Evolutionary conservation across 64 coral and sea anemone genomes (phyloP), one percentile per base, ranked within the genome.

Genomic region (Orbicella faveolata): DNA sequence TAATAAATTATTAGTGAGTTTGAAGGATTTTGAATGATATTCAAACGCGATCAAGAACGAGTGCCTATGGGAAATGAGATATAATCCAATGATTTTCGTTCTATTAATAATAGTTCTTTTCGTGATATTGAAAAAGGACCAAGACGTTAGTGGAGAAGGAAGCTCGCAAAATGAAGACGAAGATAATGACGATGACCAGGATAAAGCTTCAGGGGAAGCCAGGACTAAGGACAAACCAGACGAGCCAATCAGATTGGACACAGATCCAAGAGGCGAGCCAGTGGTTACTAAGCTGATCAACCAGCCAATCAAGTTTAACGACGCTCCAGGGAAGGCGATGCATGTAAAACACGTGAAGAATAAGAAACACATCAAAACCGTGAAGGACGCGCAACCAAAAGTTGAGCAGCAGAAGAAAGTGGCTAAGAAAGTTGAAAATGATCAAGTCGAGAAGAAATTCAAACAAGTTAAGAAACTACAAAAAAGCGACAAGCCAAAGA

Each of bases 271-370:
- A 9, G 82, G 82, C 3, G 82, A 85, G 39, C 82, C 82, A 2
- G 82, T 85, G 36, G 64, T 85, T 12, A 39, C 65, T 39, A 73
- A 73, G 82, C 37, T 85, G 63, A 65, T 85, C 44, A 63, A 85
- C 37, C 63, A 85, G 65, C 82, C 82, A 85, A 73, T 73, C 4
- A 85, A 73, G 66, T 85, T 85, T 30, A 72, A 73, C 82, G 82
- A 85, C 65, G 82, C 63, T 70, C 82, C 82, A 4, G 63, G 37
- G 23, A 85, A 85, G 65, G 44, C 67, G 4, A 25, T 70, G 67
- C 67, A 72, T 8, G 39, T 85, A 12, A 85, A 85, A 53, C 11
- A 72, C 21, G 64, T 85, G 12, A 84, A 44, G 81, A 15, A 37
- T 10, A 51, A 84, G 81, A 44, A 84, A 52, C 61, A 34, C 18